A percentile compares a stretch with the other conserved stretches of the same genome.
These are phyloP conservation scores for Eupsilia transversa DNA, from an alignment of 2,888 invertebrate genomes.

Conservation along the genomic window DNA sequence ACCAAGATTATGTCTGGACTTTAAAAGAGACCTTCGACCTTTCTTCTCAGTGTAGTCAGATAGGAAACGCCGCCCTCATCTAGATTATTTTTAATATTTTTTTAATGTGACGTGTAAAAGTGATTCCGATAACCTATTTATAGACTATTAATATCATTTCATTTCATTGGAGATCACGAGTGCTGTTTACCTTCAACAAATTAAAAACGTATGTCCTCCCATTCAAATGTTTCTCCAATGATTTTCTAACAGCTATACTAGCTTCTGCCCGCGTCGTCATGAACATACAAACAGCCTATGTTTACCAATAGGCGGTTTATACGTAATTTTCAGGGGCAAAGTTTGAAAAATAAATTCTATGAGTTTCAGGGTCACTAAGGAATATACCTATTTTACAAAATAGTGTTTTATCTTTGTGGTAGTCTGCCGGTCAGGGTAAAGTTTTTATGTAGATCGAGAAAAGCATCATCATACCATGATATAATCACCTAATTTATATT, in stretches of 20 bases:
- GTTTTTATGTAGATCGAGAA: neutral
- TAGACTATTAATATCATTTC: no score
- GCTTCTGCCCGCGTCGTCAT: no score
- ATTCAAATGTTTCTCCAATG: neutral
- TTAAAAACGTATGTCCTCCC: neutral
- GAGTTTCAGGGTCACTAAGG: no score
- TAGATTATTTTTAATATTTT: no score
- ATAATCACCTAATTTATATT: slow-evolving; percentile 10
- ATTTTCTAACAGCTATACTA: neutral
- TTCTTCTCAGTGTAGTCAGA: no score
- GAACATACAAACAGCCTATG: neutral
- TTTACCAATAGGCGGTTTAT: no score
- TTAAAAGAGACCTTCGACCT: no score
- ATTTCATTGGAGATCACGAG: neutral
- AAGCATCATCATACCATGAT: slow-evolving; percentile 2
- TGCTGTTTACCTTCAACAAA: neutral
- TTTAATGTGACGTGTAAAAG: no score
- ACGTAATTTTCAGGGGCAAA: neutral
- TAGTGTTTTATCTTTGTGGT: neutral
- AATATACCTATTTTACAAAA: neutral
- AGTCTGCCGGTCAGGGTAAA: neutral
- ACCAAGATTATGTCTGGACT: no score
- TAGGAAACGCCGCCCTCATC: no score
- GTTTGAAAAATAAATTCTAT: neutral
- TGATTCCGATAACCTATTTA: no score